Conservation (phyloP, 1,140 invertebrate genomes). For the Pantala flavescens region DNA sequence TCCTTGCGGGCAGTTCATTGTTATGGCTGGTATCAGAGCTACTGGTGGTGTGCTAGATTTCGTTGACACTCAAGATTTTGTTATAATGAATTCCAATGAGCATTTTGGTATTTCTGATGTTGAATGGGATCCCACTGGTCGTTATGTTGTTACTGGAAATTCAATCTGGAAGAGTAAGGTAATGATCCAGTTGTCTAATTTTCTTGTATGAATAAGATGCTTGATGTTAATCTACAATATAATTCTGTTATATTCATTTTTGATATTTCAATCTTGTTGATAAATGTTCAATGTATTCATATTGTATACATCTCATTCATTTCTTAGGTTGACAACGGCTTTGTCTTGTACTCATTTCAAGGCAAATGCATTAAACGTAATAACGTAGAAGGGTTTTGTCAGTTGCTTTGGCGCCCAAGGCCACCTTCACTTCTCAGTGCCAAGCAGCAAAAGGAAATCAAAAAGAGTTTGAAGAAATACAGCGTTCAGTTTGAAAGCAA, state of each 20-base stretch:
- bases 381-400: conserved; percentile 84
- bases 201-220: not conserved
- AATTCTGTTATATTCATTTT: not conserved
- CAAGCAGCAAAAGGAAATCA: conserved; percentile 83
- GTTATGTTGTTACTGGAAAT: conserved; percentile 92
- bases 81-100: conserved; percentile 84
- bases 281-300: too few species aligned
- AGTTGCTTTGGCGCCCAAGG: conserved; percentile 91
- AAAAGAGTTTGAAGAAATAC: conserved; percentile 97
- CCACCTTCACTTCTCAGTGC: conserved; percentile 73
- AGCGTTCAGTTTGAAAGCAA: conserved; percentile 92
- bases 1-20: conserved; percentile 89
- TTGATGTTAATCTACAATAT: not conserved
- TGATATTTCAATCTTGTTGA: conserved; percentile 17
- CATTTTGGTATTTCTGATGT: conserved; percentile 92
- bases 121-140: conserved; percentile 98
- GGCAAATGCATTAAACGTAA: conserved; percentile 70
- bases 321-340: conserved; percentile 73
- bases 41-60: conserved; percentile 90
- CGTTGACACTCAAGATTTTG: conserved; percentile 89
- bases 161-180: conserved; percentile 92
- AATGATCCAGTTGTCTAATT: not conserved
- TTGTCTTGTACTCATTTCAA: conserved; percentile 98
- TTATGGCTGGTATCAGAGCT: conserved; percentile 71
- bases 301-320: too few species aligned